Conservation (phyloP, 92 coral and sea anemone species). For the Galaxea fascicularis region DNA sequence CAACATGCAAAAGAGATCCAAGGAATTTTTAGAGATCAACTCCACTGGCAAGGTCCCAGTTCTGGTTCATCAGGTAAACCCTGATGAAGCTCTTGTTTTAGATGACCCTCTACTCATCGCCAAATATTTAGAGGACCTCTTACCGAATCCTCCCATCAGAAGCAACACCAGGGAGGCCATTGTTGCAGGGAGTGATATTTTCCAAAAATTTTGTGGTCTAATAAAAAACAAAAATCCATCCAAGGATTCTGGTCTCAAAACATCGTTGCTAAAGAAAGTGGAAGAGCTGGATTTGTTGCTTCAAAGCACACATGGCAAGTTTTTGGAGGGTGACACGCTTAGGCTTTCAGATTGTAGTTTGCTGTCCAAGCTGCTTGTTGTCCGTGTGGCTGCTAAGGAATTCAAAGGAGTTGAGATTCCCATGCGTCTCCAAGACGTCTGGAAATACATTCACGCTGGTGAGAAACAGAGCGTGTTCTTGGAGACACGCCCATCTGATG, state of each 20-base stretch:
- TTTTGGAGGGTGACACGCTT: conserved; percentile 60
- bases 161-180: conserved; percentile 37
- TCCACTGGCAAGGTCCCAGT: conserved; percentile 54
- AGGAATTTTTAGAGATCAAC: conserved; percentile 26
- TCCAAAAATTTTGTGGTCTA: conserved; percentile 54
- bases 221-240: conserved; percentile 53
- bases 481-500: conserved; percentile 61
- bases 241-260: conserved; percentile 40
- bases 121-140: conserved; percentile 31
- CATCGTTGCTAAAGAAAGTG: conserved; percentile 44
- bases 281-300: conserved; percentile 55
- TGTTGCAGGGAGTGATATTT: conserved; percentile 42
- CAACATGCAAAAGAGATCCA: conserved; percentile 44
- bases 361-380: conserved; percentile 66
- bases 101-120: conserved; percentile 45
- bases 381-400: conserved; percentile 66
- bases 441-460: conserved; percentile 65
- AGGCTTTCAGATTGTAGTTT: conserved; percentile 69
- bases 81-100: conserved; percentile 31
- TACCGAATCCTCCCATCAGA: conserved; percentile 35
- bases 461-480: conserved; percentile 50
- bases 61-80: conserved; percentile 37
- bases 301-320: conserved; percentile 38
- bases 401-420: conserved; percentile 65
- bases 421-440: conserved; percentile 38